Evolutionary conservation across 2,113 vertebrate species (phyloP).

Genomic region (Anolis carolinensis): DNA sequence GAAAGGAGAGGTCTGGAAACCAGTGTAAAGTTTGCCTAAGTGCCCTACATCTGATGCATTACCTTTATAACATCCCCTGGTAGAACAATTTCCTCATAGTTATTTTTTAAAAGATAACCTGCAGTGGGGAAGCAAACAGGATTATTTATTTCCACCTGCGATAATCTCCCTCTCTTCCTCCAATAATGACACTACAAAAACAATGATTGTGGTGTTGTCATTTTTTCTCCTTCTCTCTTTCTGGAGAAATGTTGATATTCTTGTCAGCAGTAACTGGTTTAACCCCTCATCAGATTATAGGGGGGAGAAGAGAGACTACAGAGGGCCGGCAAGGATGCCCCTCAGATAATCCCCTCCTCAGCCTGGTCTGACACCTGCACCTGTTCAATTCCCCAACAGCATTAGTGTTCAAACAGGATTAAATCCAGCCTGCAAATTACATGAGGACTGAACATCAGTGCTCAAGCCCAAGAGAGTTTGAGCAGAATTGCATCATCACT

Average conservation of each 20-base stretch:
- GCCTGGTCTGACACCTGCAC: background rate
- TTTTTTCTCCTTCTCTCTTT: background rate
- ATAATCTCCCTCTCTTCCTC: background rate
- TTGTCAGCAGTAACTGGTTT: conserved; percentile 7
- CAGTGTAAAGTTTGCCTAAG: background rate
- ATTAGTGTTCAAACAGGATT: background rate
- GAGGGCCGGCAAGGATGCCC: background rate
- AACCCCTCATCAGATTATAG: background rate
- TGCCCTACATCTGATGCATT: background rate
- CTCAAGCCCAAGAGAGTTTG: background rate
- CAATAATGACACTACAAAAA: background rate
- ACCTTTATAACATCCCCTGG: background rate
- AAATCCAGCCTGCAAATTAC: background rate
- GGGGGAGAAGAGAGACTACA: background rate
- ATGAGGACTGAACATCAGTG: background rate
- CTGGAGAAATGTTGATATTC: background rate
- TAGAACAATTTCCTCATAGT: background rate
- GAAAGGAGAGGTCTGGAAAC: background rate
- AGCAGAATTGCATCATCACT: background rate
- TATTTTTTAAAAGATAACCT: background rate
- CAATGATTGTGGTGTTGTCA: background rate
- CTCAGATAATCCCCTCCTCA: background rate
- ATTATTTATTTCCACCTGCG: background rate
- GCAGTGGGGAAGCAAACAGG: background rate
- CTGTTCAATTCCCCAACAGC: background rate